Base-by-base conservation (phyloP, 2,113 vertebrate species). In the Brachyistius frenatus region DNA sequence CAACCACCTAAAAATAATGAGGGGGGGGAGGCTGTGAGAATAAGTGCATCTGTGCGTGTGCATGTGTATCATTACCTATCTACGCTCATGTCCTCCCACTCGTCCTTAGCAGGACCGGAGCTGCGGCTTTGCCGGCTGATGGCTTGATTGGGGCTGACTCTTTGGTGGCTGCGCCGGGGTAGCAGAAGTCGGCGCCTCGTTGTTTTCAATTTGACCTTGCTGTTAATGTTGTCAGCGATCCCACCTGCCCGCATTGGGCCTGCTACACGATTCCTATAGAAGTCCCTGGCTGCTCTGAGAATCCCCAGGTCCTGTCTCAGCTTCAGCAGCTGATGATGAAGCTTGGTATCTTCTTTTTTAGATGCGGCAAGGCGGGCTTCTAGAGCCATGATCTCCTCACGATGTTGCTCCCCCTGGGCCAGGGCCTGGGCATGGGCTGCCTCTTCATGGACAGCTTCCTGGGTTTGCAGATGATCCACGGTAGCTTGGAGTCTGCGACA, bases 71-170 rank as follows among this genome's bases (percentile, higher is more conserved):
- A 89, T 91, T 97, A 99, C 98, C 98, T 97, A 95, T 96, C 95
- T 94, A 94, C 90, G 91, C 96, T 98, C 92, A 97, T 73, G 94
- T 98, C 97, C 93, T 98, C 98, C 97, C 98, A 99, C 93, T 95
- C 94, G 80, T 99, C 97, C 96, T 97, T 97, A 94, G 89, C 90
- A 81, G 96, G 95, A 94, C 96, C 96, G 39, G 78, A 94, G 95
- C 90, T 94, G 75, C 87, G 91, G 94, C 94, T 95, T 96, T 93
- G 94, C 95, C 95, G 85, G 86, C 81, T 95, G 95, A 95, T 96
- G 96, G 96, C 96, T 95, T 94, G 96, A 96, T 95, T 96, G 93
- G 95, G 95, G 94, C 95, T 94, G 92, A 94, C 94, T 90, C 94
- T 93, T 93, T 88, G 92, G 86, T 94, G 93, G 93, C 94, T 93